Evolutionary conservation across 2,797 vertebrate genomes (phyloP), one percentile per base, ranked within the genome.

Genomic region (Cyclura pinguis): DNA sequence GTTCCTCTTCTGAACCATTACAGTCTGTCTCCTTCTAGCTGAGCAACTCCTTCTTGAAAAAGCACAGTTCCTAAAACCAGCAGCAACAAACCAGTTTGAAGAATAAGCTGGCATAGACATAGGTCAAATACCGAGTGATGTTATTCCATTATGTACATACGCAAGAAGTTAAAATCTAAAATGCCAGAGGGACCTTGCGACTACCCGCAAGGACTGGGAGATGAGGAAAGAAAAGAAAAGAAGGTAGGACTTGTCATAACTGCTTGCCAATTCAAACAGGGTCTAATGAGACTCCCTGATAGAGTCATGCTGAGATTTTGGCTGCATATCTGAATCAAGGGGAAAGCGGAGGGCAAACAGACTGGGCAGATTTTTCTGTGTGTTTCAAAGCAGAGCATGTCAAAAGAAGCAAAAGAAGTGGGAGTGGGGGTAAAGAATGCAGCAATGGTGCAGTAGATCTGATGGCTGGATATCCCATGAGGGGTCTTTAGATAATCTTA

Each of bases 41-140:
- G 3, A 91, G 83, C 82, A 87, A 1, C n/a, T 89, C 3, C 3
- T 81, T 16, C 0, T 94, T 14, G 10, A 85, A 64, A 72, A 55
- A 90, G 84, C 47, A 7, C 13, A 62, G n/a, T 8, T 16, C 32
- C 22, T 77, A 89, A 86, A 90, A 86, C 69, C 64, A 85, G 35
- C 35, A 86, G 78, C 24, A 95, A 82, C 76, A 83, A 8, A 91
- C 20, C 88, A 89, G 85, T 88, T 82, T 84, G 76, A 91, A 87
- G 91, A 87, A 93, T 89, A 87, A 96, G 95, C 84, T 55, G 88
- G 10, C 42, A 90, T 92, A 91, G 93, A 59, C 29, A 27, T 38
- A 14, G 92, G 47, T 57, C 84, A 91, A 89, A 92, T 67, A 90
- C 1, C 35, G 92, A 59, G 38, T 27, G 52, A 74, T 62, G 35